These are phyloP conservation scores for Xiphophorus maculatus DNA, from an alignment of 2,113 vertebrate species.

Conservation along the genomic window DNA sequence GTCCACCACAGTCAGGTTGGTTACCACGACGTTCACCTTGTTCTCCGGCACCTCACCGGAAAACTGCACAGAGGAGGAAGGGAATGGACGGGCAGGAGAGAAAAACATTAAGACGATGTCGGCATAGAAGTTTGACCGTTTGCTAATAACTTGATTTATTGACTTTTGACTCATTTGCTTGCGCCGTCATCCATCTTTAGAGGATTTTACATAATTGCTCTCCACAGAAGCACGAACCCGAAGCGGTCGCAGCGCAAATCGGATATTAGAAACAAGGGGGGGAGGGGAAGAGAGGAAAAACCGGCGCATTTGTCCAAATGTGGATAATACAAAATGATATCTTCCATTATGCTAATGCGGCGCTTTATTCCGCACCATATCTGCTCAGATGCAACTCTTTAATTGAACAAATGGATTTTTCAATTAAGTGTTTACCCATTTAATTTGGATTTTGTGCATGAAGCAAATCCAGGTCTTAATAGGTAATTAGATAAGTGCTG, in stretches of 20 bases:
- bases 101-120: conserved; percentile 31
- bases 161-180: conserved; percentile 19
- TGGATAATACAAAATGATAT: conserved; percentile 60
- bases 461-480: conserved; percentile 68
- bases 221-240: conserved; percentile 25
- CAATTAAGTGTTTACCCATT: conserved; percentile 74
- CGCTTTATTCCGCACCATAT: conserved; percentile 33
- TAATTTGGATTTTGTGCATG: conserved; percentile 63
- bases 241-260: conserved; percentile 33
- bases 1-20: conserved; percentile 94
- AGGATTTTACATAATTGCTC: conserved; percentile 39
- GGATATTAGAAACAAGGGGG: background rate
- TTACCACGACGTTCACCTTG: conserved; percentile 89
- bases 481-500: conserved; percentile 70
- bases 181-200: conserved; percentile 30
- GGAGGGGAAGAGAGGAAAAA: background rate
- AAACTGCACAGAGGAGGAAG: conserved; percentile 77
- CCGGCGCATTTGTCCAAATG: conserved; percentile 28
- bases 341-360: conserved; percentile 62
- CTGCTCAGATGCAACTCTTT: conserved; percentile 56
- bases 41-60: conserved; percentile 94
- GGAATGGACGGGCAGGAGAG: background rate
- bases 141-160: conserved; percentile 55
- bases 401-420: conserved; percentile 75
- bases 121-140: conserved; percentile 17